Evolutionary conservation across 2,113 vertebrate species (phyloP), one percentile per base, ranked within the genome.

Genomic region (Urocolius indicus): DNA sequence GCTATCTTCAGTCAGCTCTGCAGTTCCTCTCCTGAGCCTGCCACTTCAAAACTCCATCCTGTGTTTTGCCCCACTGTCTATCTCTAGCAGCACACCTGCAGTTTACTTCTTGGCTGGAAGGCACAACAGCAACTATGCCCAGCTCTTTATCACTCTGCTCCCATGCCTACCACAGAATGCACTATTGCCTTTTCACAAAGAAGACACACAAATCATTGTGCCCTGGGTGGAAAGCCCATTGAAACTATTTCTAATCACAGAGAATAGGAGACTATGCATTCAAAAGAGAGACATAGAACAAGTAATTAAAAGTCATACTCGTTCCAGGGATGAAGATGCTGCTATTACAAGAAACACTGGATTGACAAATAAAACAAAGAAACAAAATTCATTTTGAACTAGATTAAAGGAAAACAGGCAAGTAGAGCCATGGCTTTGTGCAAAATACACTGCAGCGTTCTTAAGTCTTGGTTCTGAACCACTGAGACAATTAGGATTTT

Each of bases 11-110:
- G 41, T 2, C 49, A 86, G n/a, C 73, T 45, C 51, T 6, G 0
- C 41, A 46, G 51, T 9, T 43, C 9, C 57, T 48, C 71, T 46
- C 46, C 54, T 7, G 21, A 36, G 2, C 68, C 30, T 29, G 41
- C 67, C 29, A 43, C 68, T 45, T 19, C 68, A 54, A 5, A n/a
- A 15, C 75, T 36, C 30, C 27, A 3, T 6, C 51, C 52, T 5
- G 30, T 2, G 43, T 4, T 62, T 38, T 1, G 1, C 5, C 59
- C 43, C 32, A 6, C 1, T 0, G 0, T 14, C 0, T 3, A 9
- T 8, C 48, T 36, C 63, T 5, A 62, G 45, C 81, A 82, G 21
- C 48, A 41, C 68, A 18, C 52, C 52, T 45, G 85, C 58, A 16
- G 69, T 9, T 71, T 11, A 12, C 48, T 45, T 41, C 69, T 54